phyloP scores from a whole-genome alignment of 2,888 invertebrate genomes.

The Trichopria drosophilae region DNA sequence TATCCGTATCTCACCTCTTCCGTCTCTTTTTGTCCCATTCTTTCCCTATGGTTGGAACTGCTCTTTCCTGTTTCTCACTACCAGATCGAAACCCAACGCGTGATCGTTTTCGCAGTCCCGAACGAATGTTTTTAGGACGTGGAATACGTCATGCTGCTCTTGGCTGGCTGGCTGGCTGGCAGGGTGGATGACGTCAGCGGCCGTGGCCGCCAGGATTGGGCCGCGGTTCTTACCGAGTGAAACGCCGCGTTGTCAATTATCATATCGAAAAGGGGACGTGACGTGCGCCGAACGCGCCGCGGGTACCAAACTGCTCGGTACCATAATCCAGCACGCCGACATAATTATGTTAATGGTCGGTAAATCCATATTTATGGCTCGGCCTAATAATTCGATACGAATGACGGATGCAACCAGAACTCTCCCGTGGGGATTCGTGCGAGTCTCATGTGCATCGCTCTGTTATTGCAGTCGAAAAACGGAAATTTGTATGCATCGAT shows the following conservation, averaged over 20 bases:
- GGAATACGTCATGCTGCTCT: conserved; percentile 15
- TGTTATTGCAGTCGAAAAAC: no score
- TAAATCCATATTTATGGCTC: no score
- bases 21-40: not conserved
- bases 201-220: conserved; percentile 33
- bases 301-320: conserved; percentile 19
- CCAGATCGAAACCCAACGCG: conserved; percentile 12
- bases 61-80: conserved; percentile 7
- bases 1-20: conserved; percentile 11
- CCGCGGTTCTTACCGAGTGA: conserved; percentile 22
- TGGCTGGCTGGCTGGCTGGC: conserved; percentile 1
- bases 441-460: no score
- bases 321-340: conserved; percentile 8
- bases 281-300: conserved; percentile 7
- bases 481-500: no score
- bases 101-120: conserved; percentile 21
- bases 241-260: conserved; percentile 33
- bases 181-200: conserved; percentile 32
- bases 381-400: no score
- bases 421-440: no score
- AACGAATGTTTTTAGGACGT: conserved; percentile 35
- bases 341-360: no score
- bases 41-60: not conserved
- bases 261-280: conserved; percentile 32
- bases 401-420: no score